phyloP scores from a whole-genome alignment of 2,797 vertebrate species.

The Eulemur mongoz region DNA sequence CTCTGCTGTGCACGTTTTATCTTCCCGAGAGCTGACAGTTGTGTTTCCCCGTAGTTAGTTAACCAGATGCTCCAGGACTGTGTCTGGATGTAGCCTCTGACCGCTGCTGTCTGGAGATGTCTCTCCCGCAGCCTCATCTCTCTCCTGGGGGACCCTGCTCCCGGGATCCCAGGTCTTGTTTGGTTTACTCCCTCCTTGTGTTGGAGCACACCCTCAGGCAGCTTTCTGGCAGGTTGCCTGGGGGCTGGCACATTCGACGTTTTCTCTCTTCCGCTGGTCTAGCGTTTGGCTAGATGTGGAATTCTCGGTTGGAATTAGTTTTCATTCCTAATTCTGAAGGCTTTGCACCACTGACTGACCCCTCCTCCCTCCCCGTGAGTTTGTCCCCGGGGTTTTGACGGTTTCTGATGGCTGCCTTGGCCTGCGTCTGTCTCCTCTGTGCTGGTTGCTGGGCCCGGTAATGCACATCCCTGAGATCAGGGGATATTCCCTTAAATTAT shows the following conservation, averaged over 20 bases:
- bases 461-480: background rate
- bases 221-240: background rate
- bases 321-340: background rate
- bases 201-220: background rate
- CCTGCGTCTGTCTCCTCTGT: no score
- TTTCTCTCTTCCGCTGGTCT: background rate
- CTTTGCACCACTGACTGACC: background rate
- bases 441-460: background rate
- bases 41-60: no score
- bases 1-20: accelerated
- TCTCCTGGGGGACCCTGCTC: no score
- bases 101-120: no score
- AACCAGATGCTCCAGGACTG: accelerated
- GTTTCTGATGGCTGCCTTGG: background rate
- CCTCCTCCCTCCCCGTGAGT: no score
- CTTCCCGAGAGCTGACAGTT: no score
- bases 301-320: background rate
- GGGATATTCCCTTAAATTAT: background rate
- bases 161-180: background rate
- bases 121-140: background rate
- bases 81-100: background rate
- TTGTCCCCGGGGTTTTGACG: background rate
- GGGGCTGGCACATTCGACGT: no score
- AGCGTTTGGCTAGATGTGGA: no score
- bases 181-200: background rate